phyloP scores from a whole-genome alignment of 2,113 vertebrate genomes.

The Orientallactaga bullata region DNA sequence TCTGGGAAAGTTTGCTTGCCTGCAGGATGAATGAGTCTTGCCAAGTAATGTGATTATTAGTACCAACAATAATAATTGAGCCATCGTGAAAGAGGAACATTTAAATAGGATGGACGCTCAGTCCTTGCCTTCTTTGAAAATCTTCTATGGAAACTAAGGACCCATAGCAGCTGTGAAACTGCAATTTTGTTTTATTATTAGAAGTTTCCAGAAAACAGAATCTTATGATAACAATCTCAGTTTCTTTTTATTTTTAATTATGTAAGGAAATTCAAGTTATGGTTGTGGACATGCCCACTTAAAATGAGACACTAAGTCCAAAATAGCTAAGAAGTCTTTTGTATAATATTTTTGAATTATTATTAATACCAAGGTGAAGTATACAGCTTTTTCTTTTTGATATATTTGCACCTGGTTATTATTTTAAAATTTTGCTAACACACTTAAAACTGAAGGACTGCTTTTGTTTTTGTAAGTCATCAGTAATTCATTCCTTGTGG shows the following conservation, averaged over 20 bases:
- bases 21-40: constrained; percentile 66
- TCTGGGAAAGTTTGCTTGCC: constrained; percentile 74
- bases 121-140: constrained; percentile 46
- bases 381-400: accelerated
- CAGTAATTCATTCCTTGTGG: neutral
- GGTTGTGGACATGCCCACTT: neutral
- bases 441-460: neutral
- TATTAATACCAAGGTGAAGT: neutral
- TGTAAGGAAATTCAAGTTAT: neutral
- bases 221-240: constrained; percentile 36
- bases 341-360: neutral
- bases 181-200: constrained; percentile 60
- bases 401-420: neutral
- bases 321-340: neutral
- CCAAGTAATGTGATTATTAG: constrained; percentile 78
- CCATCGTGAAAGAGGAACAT: constrained; percentile 42
- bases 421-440: neutral
- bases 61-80: constrained; percentile 73
- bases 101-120: constrained; percentile 68
- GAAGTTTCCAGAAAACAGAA: constrained; percentile 66
- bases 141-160: constrained; percentile 50
- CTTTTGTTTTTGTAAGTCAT: neutral
- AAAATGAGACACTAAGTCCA: constrained; percentile 17
- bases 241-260: neutral
- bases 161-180: constrained; percentile 60